Base-by-base conservation (phyloP, 2,888 invertebrate species). In the Acanthosepion esculentum region DNA sequence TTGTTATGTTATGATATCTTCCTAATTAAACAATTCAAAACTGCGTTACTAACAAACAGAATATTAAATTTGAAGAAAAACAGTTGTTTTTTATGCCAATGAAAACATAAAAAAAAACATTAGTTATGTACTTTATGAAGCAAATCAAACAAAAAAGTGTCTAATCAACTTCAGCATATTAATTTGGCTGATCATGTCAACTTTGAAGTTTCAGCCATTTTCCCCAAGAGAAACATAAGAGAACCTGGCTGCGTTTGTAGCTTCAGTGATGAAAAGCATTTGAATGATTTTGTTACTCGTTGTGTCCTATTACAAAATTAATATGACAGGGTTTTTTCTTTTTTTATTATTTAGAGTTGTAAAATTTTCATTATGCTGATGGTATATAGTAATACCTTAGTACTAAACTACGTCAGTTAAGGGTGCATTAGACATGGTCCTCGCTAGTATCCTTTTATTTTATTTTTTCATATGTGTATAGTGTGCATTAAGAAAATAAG, bases 1-100 rank as follows among this genome's bases (percentile, higher is more conserved):
- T 78, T n/a, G n/a, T 78, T 78, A 33, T 78, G n/a, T 78, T 78
- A 33, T 78, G n/a, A 78, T 78, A 78, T 78, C 78, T 78, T 78
- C n/a, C n/a, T 10, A n/a, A 78, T n/a, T n/a, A 33, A 33, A 78
- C 78, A 78, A n/a, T 78, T 78, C n/a, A n/a, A 33, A 18, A n/a
- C 78, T n/a, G 78, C 78, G 15, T 18, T n/a, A 10, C n/a, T 15
- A n/a, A 78, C n/a, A n/a, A 78, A 33, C n/a, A 78, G 78, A 78
- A 33, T 33, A 78, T n/a, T 78, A 59, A 59, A 59, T 59, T 59
- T 59, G 59, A 59, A 59, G 7, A 26, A 20, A 20, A 20, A 6
- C 7, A 20, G 20, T 15, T 50, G 50, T 15, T 50, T 50, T 50
- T 50, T 8, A 50, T 50, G 50, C 50, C 15, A 50, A 15, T 12